phyloP scores from a whole-genome alignment of 2,797 vertebrate species.

The Aphelocoma californica region DNA sequence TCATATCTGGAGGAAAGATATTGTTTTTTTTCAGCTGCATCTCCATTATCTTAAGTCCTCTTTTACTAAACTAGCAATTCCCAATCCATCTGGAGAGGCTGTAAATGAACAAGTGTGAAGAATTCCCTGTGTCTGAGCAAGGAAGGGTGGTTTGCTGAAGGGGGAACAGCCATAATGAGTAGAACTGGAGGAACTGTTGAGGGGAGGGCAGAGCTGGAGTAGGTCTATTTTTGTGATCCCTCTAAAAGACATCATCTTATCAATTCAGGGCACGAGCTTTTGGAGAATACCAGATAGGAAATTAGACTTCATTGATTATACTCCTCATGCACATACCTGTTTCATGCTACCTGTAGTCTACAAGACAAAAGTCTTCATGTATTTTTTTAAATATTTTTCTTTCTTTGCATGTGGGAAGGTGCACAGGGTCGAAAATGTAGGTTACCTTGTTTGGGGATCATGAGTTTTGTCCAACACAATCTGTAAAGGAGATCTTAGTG shows the following conservation, averaged over 20 bases:
- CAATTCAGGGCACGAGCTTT: neutral
- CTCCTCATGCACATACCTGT: neutral
- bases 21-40: neutral
- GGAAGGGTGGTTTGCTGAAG: neutral
- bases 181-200: neutral
- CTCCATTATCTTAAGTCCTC: neutral
- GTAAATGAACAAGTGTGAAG: neutral
- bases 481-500: neutral
- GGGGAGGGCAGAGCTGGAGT: neutral
- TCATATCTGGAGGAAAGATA: neutral
- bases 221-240: neutral
- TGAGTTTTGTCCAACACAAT: neutral
- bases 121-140: neutral
- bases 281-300: neutral
- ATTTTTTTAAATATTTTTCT: neutral
- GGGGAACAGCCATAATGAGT: neutral
- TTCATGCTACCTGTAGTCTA: neutral
- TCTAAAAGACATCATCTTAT: neutral
- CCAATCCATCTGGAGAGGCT: neutral
- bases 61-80: neutral
- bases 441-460: neutral
- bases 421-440: neutral
- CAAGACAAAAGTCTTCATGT: neutral
- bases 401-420: neutral
- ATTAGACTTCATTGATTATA: neutral